These are phyloP conservation scores for Charaxes varanes DNA, from an alignment of 1,140 invertebrate genomes.

Conservation along the genomic window DNA sequence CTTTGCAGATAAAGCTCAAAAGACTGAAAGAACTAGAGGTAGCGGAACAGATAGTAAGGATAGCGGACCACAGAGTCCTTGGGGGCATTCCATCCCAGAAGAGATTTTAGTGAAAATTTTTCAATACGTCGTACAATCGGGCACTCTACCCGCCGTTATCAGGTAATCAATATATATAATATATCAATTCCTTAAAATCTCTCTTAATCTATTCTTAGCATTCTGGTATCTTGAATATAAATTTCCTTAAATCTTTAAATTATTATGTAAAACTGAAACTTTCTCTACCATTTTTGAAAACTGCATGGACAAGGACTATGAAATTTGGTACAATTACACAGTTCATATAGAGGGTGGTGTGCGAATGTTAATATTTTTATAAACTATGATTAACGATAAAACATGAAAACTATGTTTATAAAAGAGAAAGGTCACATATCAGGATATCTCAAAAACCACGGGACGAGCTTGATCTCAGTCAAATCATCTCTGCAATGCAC, in stretches of 20 bases:
- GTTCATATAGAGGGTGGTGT: no score
- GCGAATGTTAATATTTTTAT: no score
- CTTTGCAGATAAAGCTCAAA: constrained; percentile 62
- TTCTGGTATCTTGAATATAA: no score
- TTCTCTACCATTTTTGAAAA: background rate
- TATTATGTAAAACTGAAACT: background rate
- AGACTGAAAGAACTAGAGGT: constrained; percentile 68
- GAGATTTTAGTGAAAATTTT: constrained; percentile 83
- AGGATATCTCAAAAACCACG: no score
- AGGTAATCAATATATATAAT: constrained; percentile 66
- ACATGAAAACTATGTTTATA: no score
- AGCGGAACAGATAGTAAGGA: constrained; percentile 43
- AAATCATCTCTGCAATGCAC: no score
- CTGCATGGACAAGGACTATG: background rate
- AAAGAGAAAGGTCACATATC: no score
- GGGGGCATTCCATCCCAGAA: constrained; percentile 74
- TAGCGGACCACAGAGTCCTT: constrained; percentile 55
- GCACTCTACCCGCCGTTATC: constrained; percentile 82
- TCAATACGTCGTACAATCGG: constrained; percentile 77
- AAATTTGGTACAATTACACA: no score
- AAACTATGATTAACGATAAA: no score
- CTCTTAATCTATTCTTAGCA: constrained; percentile 3
- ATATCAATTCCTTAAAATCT: constrained; percentile 8
- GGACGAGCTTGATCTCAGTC: no score
- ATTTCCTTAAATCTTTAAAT: no score